These are phyloP conservation scores for Coleophora flavipennella DNA, from an alignment of 2,888 invertebrate genomes.

Conservation along the genomic window DNA sequence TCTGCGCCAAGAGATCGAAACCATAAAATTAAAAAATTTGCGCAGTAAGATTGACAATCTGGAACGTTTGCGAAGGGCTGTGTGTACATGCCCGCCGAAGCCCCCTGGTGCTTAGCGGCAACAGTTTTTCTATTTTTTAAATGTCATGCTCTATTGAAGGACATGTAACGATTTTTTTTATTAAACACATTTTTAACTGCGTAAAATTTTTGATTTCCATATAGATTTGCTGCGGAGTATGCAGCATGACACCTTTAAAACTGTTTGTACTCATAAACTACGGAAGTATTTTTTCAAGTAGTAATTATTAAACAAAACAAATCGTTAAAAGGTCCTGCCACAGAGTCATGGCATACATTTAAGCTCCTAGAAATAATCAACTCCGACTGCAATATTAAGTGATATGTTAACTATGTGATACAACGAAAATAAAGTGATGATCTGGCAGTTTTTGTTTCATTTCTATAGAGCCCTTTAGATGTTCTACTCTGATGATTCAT, in stretches of 20 bases:
- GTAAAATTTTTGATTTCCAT: no score
- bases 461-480: constrained; percentile 10
- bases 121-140: background rate
- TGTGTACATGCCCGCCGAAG: constrained; percentile 2
- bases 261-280: no score
- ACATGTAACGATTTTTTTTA: no score
- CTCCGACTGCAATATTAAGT: constrained; percentile 2
- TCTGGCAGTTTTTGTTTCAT: constrained; percentile 20
- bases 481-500: constrained; percentile 5
- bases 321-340: background rate
- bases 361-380: background rate
- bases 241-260: no score
- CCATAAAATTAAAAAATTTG: no score
- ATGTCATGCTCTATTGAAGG: no score
- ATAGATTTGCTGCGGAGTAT: no score
- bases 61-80: background rate
- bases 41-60: no score
- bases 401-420: constrained; percentile 8
- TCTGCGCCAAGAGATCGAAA: background rate
- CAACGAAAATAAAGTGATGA: constrained; percentile 3
- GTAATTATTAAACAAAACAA: no score
- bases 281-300: no score
- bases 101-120: background rate
- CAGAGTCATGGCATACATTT: no score
- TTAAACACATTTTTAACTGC: no score